A percentile compares a stretch with the other conserved stretches of the same genome.
Conservation (phyloP, 1,140 invertebrate species). For the Chymomyza costata region DNA sequence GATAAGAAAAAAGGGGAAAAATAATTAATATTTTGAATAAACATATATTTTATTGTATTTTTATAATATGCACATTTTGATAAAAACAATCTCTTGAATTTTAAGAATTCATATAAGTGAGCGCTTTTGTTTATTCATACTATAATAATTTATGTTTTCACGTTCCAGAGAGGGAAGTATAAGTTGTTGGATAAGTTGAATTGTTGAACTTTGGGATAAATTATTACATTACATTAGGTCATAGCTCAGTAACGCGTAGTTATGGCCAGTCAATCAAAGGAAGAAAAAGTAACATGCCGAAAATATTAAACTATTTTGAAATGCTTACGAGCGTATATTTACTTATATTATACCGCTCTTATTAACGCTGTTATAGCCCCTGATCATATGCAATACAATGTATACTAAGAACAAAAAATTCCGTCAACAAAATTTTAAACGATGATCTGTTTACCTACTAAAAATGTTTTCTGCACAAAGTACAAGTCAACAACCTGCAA, state of each 20-base stretch:
- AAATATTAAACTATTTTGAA: too few species aligned
- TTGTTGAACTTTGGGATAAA: not conserved
- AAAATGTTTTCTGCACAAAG: constrained; percentile 5
- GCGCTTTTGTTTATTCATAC: not conserved
- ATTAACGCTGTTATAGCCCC: not conserved
- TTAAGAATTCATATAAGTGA: not conserved
- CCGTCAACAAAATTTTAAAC: constrained; percentile 1
- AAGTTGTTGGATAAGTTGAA: not conserved
- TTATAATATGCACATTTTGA: too few species aligned
- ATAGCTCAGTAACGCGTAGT: not conserved
- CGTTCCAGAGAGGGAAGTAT: not conserved
- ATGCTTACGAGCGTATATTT: not conserved
- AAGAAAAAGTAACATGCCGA: too few species aligned
- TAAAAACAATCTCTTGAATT: constrained; percentile 1
- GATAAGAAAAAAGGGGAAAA: not conserved
- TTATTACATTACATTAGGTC: constrained; percentile 5
- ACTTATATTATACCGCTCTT: not conserved
- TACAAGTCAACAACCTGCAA: constrained; percentile 32
- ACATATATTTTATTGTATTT: too few species aligned
- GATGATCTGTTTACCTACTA: constrained; percentile 13
- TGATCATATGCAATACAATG: not conserved
- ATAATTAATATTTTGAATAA: constrained; percentile 13
- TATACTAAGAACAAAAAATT: not conserved
- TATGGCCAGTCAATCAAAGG: too few species aligned
- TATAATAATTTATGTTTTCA: not conserved